phyloP scores from a whole-genome alignment of 2,797 vertebrate genomes.

The Leuciscus waleckii region DNA sequence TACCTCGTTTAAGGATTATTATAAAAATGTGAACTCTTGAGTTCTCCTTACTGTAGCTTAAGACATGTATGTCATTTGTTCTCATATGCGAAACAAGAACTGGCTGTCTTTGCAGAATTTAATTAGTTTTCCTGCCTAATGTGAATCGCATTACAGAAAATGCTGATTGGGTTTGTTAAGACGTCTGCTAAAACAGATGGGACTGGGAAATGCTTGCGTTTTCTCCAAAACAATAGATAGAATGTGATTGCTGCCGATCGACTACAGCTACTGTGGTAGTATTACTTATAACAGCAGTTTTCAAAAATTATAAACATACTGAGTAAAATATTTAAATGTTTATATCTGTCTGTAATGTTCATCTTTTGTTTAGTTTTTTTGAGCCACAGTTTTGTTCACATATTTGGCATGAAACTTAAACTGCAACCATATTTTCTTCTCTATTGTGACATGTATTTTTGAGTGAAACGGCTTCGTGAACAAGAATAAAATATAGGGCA shows the following conservation, averaged over 20 bases:
- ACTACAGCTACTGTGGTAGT: neutral
- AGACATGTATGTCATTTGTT: slow-evolving; percentile 1
- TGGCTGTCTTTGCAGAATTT: slow-evolving; percentile 61
- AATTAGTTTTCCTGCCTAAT: slow-evolving; percentile 69
- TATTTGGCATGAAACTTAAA: neutral
- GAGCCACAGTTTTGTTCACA: neutral
- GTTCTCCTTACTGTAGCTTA: slow-evolving; percentile 18
- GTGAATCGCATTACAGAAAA: slow-evolving; percentile 64
- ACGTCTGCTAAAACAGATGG: slow-evolving; percentile 68
- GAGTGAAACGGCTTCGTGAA: neutral
- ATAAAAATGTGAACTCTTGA: slow-evolving; percentile 1
- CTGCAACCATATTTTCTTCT: neutral
- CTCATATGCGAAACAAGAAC: slow-evolving; percentile 49
- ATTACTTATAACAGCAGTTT: neutral
- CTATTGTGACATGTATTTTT: neutral
- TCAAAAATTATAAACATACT: neutral
- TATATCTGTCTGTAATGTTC: neutral
- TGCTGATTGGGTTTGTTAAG: slow-evolving; percentile 68
- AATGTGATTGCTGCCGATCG: slow-evolving; percentile 14
- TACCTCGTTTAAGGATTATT: neutral
- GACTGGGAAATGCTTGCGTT: slow-evolving; percentile 52
- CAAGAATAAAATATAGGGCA: too few relatives aligned
- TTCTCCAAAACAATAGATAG: slow-evolving; percentile 62
- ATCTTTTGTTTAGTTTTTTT: neutral
- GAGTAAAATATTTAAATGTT: neutral